Evolutionary conservation across 2,888 invertebrate genomes (phyloP).

Genomic region (Coenonympha arcania): DNA sequence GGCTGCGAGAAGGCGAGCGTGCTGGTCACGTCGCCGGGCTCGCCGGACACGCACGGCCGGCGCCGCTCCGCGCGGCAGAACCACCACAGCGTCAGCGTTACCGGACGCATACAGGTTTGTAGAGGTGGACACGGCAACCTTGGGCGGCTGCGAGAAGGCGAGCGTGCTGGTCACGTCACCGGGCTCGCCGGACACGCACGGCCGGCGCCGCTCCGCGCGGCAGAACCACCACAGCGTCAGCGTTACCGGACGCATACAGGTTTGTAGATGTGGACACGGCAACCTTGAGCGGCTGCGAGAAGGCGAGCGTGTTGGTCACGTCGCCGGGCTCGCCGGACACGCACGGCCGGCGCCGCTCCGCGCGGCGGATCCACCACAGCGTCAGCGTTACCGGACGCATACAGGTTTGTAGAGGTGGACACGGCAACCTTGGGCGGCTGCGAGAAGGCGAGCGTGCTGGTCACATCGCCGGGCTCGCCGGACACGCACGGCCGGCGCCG

Average conservation of each 20-base stretch:
- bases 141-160: constrained; percentile 84
- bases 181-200: constrained; percentile 89
- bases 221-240: constrained; percentile 74
- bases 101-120: constrained; percentile 83
- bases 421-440: constrained; percentile 74
- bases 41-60: too few species aligned
- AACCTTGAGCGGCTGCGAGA: constrained; percentile 78
- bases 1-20: too few species aligned
- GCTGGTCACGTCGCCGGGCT: too few species aligned
- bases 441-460: constrained; percentile 92
- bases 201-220: constrained; percentile 66
- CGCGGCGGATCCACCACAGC: constrained; percentile 66
- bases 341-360: constrained; percentile 73
- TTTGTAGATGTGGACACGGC: constrained; percentile 78
- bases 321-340: constrained; percentile 94
- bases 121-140: constrained; percentile 77
- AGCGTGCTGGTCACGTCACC: constrained; percentile 96
- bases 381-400: constrained; percentile 87
- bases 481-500: constrained; percentile 79
- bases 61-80: too few species aligned
- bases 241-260: constrained; percentile 89
- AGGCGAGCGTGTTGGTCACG: constrained; percentile 94
- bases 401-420: constrained; percentile 81
- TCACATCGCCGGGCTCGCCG: constrained; percentile 95
- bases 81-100: too few species aligned